Evolutionary conservation across 2,888 invertebrate species (phyloP), one percentile per base, ranked within the genome.

Genomic region (Plagodis dolabraria): DNA sequence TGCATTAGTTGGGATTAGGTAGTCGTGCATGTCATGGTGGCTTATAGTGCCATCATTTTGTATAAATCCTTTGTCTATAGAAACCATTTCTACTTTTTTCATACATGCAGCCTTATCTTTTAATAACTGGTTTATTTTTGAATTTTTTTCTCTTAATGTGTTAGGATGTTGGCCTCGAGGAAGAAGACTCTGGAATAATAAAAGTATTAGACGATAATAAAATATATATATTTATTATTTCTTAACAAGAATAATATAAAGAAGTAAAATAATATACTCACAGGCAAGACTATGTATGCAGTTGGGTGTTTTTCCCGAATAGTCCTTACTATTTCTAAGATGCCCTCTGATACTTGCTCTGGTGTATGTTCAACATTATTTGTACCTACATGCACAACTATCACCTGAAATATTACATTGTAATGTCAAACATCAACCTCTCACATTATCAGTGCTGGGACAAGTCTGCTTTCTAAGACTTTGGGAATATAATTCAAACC

Each of bases 11-110:
- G 98, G 94, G 79, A 97, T 96, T 51, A 98, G 94, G 86, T 97
- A 98, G 87, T 98, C 98, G 80, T 97, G 96, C 97, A 98, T 97
- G 82, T 98, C 98, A 77, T 96, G 96, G 79, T 97, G 97, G 80
- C 96, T 96, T 60, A 98, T 97, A 47, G 95, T 94, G 5, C 97
- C 96, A 89, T 96, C 96, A 48, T 94, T 93, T 84, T 96, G 96
- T 56, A 97, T 92, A 69, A 97, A 94, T 48, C 96, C 96, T 77
- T 96, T 96, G 77, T 97, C 97, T 75, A 97, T 96, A 66, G 94
- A 89, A 45, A 98, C 95, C 77, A 96, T 94, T 89, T 97, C 97
- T 54, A 96, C 95, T 82, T 96, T 96, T 65, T 94, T 90, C 74
- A 96, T 87, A 67, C 94, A 93, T 69, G 87, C 80, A 68, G 95